These are phyloP conservation scores for Pterois miles DNA, from an alignment of 2,797 vertebrate genomes.

Conservation along the genomic window DNA sequence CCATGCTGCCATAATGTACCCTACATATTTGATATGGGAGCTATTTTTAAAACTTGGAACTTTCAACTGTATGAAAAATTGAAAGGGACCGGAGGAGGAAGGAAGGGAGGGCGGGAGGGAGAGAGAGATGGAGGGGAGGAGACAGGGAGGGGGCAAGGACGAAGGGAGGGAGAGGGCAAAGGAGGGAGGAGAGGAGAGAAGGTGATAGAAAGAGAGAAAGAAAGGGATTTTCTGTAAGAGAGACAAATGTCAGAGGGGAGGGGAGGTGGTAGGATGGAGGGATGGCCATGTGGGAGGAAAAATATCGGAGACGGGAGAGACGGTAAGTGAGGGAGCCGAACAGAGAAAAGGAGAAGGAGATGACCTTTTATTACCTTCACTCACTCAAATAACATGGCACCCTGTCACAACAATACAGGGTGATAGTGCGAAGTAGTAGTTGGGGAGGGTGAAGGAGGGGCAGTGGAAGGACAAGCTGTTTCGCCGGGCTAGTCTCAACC, in stretches of 20 bases:
- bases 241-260: slow-evolving; percentile 68
- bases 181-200: slow-evolving; percentile 33
- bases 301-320: slow-evolving; percentile 38
- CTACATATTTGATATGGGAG: slow-evolving; percentile 87
- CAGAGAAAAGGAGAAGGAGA: slow-evolving; percentile 43
- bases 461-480: slow-evolving; percentile 31
- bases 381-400: slow-evolving; percentile 64
- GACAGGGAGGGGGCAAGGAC: slow-evolving; percentile 10
- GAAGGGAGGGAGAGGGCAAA: slow-evolving; percentile 19
- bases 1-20: slow-evolving; percentile 74
- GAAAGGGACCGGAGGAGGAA: slow-evolving; percentile 64
- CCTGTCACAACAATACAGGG: slow-evolving; percentile 55
- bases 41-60: slow-evolving; percentile 85
- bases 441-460: slow-evolving; percentile 13
- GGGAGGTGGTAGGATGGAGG: slow-evolving; percentile 17
- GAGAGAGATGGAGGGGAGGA: slow-evolving; percentile 37
- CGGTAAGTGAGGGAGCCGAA: slow-evolving; percentile 40
- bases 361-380: slow-evolving; percentile 73
- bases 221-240: slow-evolving; percentile 58
- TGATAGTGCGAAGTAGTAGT: slow-evolving; percentile 40
- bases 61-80: slow-evolving; percentile 86
- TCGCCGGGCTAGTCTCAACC: background rate
- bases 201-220: slow-evolving; percentile 15
- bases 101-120: slow-evolving; percentile 38
- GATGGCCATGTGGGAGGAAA: slow-evolving; percentile 41